Evolutionary conservation across 2,113 vertebrate species (phyloP), one percentile per base, ranked within the genome.

Genomic region (Fulica atra): DNA sequence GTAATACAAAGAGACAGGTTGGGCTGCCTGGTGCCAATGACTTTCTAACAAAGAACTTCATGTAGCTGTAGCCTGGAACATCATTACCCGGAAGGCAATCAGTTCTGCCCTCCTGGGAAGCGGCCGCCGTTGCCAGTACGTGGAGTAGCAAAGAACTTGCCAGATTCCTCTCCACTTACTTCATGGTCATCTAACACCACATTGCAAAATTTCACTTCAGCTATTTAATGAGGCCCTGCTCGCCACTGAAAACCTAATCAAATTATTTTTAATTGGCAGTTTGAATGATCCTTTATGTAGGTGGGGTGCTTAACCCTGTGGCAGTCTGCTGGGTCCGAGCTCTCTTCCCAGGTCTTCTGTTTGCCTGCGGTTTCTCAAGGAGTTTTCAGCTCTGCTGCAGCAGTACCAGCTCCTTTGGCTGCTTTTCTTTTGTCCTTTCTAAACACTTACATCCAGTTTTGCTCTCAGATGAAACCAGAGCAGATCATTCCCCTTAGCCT

Each of bases 111-210:
- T 44, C 61, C 69, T 3, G 23, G 79, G 92, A 66, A 40, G 70
- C 12, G 5, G 65, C 61, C 2, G 3, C 57, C 8, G 2, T 6
- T 73, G 89, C 79, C 88, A 78, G 76, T 18, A 36, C 2, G 2
- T 6, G 19, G 35, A 81, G 38, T 0, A 86, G 63, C 74, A 70
- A 68, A 82, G 64, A 64, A 77, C 59, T 82, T 35, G 72, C 86
- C 94, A 95, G 93, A 94, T 94, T 94, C 80, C 48, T 81, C 90
- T 78, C 40, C 44, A 23, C 70, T 94, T 93, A 86, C 60, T 60
- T 94, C 85, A 89, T 20, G 56, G 71, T 66, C 83, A 81, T 81
- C 92, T 72, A 85, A 89, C 74, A 36, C 86, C 77, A 81, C 42
- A 65, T 53, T 92, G 95, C 83, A 94, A 92, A 89, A 95, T 46